Conservation (phyloP, 1,140 invertebrate species). For the Sycobia sp. region DNA sequence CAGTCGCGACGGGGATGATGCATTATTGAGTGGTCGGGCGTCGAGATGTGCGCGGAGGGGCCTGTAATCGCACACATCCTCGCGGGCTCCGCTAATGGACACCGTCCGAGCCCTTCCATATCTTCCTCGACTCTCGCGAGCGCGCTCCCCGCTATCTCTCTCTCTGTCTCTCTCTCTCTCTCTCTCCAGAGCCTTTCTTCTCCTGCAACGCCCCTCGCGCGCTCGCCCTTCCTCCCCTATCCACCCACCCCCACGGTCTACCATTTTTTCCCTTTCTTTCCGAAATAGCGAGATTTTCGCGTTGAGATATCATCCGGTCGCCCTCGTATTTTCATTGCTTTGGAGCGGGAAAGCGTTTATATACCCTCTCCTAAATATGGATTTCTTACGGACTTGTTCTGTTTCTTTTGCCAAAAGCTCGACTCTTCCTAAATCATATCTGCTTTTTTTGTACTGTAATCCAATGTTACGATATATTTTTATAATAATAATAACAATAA, state of each 20-base stretch:
- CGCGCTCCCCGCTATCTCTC: slow-evolving; percentile 31
- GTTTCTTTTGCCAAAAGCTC: too few relatives aligned
- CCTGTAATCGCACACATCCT: slow-evolving; percentile 53
- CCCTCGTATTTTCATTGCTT: slow-evolving; percentile 51
- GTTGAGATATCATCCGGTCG: slow-evolving; percentile 29
- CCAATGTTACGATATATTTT: too few relatives aligned
- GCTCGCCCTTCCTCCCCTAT: background rate
- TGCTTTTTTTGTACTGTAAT: too few relatives aligned
- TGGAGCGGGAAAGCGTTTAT: slow-evolving; percentile 32
- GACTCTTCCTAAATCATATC: too few relatives aligned
- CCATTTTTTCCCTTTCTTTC: background rate
- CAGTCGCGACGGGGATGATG: slow-evolving; percentile 44
- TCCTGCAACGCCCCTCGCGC: background rate
- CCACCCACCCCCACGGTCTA: background rate
- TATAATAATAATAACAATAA: too few relatives aligned
- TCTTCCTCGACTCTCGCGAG: slow-evolving; percentile 36
- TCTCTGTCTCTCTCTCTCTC: slow-evolving; percentile 25
- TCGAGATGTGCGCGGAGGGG: slow-evolving; percentile 9
- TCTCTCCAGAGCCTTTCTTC: background rate
- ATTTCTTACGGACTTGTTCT: slow-evolving; percentile 2
- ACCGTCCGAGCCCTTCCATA: slow-evolving; percentile 38
- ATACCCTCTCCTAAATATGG: slow-evolving; percentile 4
- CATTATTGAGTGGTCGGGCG: slow-evolving; percentile 52
- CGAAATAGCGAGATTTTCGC: slow-evolving; percentile 9
- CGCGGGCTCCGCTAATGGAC: slow-evolving; percentile 50